phyloP scores from a whole-genome alignment of 1,140 invertebrate genomes.

The Drosophila insularis region DNA sequence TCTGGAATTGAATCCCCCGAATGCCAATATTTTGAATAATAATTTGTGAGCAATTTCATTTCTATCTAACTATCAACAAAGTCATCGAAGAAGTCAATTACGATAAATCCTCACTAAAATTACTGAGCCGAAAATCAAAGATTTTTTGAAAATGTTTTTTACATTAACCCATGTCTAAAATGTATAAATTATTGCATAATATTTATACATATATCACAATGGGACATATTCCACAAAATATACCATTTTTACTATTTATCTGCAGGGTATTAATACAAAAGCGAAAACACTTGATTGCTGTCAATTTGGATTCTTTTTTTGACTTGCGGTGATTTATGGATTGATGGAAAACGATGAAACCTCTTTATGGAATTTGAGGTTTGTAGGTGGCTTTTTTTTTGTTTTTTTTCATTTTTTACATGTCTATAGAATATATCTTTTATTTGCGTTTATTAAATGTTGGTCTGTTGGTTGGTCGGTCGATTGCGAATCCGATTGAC shows the following conservation, averaged over 20 bases:
- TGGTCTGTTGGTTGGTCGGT: neutral
- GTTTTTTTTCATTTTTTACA: conserved; percentile 16
- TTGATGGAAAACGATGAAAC: conserved; percentile 22
- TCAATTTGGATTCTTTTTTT: conserved; percentile 20
- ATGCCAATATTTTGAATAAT: no score
- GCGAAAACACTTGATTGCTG: conserved; percentile 17
- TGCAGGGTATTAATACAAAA: neutral
- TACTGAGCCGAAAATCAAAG: no score
- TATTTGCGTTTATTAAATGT: conserved; percentile 8
- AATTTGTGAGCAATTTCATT: no score
- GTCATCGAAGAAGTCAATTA: no score
- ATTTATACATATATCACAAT: no score
- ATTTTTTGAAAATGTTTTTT: no score
- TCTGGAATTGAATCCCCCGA: no score
- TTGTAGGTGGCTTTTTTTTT: conserved; percentile 35
- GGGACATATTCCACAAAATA: no score
- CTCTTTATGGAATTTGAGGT: conserved; percentile 35
- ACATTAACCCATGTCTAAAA: no score
- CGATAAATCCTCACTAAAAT: no score
- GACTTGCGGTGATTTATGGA: conserved; percentile 37
- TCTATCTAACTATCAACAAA: no score
- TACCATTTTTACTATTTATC: neutral
- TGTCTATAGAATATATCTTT: conserved; percentile 18
- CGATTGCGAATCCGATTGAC: neutral
- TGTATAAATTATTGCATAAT: no score